Evolutionary conservation across 2,888 invertebrate species (phyloP), one percentile per base, ranked within the genome.

Genomic region (Stenodera caucasica): DNA sequence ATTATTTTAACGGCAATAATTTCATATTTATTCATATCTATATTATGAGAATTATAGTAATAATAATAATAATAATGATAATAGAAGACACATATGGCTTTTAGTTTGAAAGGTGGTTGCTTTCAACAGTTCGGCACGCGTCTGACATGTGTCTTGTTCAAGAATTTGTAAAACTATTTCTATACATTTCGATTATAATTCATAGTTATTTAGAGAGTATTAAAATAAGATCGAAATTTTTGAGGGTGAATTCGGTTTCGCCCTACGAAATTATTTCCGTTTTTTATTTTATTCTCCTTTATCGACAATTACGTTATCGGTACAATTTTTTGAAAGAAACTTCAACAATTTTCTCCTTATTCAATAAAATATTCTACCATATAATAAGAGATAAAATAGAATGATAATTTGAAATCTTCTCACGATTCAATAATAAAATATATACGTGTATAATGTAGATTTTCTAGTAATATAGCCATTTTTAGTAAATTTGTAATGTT

Each of bases 71-170:
- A 33, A 33, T 33, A 33, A 33, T 11, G n/a, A n/a, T 11, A 12
- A n/a, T 33, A 33, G 33, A 33, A 33, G 33, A 35, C 53, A 60
- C 57, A 53, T 56, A 57, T 56, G 49, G 49, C 52, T n/a, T 26
- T 37, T 40, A 40, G 37, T 55, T 60, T 57, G 53, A 57, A 49
- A 55, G 53, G 30, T 49, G 53, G 53, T 35, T 60, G 49, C 29
- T 53, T 40, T 60, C 45, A 30, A 23, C 51, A 57, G 55, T 60
- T 57, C 23, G 56, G 60, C 60, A 60, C 60, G 60, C 60, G 60
- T 40, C 57, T 60, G 37, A 60, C 60, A 60, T 57, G 57, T 60
- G 60, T 49, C 53, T 40, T 21, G 40, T 30, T 23, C 40, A 53
- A 60, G 40, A 60, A 60, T 60, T 7, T 40, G 37, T 40, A 40